phyloP scores from a whole-genome alignment of 2,888 invertebrate species.

The Drosophila cognata region DNA sequence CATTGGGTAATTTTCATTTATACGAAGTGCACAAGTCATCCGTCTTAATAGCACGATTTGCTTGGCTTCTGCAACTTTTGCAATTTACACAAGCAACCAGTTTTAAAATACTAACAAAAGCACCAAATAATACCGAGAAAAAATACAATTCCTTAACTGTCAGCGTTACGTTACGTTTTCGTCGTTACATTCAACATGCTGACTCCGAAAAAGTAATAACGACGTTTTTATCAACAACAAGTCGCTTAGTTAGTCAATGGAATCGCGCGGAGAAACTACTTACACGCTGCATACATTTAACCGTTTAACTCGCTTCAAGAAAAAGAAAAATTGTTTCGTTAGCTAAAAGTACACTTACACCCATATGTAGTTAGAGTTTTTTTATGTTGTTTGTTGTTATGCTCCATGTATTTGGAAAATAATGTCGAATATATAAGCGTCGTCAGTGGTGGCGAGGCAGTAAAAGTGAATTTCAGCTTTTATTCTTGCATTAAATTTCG shows the following conservation, averaged over 20 bases:
- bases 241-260: constrained; percentile 63
- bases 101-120: neutral
- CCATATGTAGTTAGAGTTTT: constrained; percentile 9
- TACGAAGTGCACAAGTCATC: neutral
- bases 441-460: constrained; percentile 1
- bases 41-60: neutral
- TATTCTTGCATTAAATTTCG: constrained; percentile 19
- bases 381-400: constrained; percentile 13
- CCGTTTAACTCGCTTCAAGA: constrained; percentile 24
- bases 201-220: constrained; percentile 52
- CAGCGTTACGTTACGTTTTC: constrained; percentile 9
- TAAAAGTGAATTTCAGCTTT: constrained; percentile 27
- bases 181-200: constrained; percentile 37
- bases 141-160: constrained; percentile 19
- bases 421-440: constrained; percentile 19
- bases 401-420: constrained; percentile 20
- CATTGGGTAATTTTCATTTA: neutral
- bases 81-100: neutral
- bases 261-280: constrained; percentile 68
- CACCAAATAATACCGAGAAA: constrained; percentile 35
- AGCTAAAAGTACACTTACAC: constrained; percentile 4
- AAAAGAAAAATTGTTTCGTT: constrained; percentile 25
- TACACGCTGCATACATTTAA: constrained; percentile 25
- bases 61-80: neutral
- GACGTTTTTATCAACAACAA: constrained; percentile 55